A percentile compares a stretch with the other conserved stretches of the same genome.
Conservation (phyloP, 1,140 invertebrate genomes). For the Pinna nobilis region DNA sequence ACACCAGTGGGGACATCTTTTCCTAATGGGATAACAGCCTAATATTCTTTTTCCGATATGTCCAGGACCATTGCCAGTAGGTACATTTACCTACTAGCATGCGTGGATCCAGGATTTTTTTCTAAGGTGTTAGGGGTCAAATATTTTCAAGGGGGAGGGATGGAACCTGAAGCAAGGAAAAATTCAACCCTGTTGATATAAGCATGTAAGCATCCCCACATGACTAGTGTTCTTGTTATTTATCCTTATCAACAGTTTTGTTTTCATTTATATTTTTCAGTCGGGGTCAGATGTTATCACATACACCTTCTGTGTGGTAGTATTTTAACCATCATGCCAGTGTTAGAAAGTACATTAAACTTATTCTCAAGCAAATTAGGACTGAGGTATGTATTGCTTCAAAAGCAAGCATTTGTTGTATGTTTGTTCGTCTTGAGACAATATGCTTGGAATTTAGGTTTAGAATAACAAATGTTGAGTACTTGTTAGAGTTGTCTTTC, state of each 20-base stretch:
- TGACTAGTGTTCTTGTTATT: too few relatives aligned
- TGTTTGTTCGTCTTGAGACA: background rate
- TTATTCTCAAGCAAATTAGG: conserved; percentile 55
- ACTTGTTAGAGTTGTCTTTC: too few relatives aligned
- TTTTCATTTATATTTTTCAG: conserved; percentile 44
- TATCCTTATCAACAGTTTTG: background rate
- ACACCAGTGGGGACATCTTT: too few relatives aligned
- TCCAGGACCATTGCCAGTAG: conserved; percentile 53
- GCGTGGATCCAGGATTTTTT: conserved; percentile 62
- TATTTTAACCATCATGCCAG: conserved; percentile 65
- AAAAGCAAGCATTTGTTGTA: background rate
- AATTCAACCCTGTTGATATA: background rate
- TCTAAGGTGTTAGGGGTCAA: too few relatives aligned
- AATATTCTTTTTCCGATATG: too few relatives aligned
- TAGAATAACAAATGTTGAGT: too few relatives aligned
- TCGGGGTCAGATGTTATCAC: conserved; percentile 65
- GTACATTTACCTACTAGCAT: conserved; percentile 54
- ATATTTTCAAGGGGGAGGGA: conserved; percentile 10
- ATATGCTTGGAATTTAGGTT: too few relatives aligned
- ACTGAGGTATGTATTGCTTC: conserved; percentile 58
- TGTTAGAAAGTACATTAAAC: conserved; percentile 63
- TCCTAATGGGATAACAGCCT: too few relatives aligned
- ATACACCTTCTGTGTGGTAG: conserved; percentile 69
- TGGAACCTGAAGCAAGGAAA: too few relatives aligned
- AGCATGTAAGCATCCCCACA: too few relatives aligned